Base-by-base conservation (phyloP, 2,113 vertebrate species). In the Perca schrenkii region DNA sequence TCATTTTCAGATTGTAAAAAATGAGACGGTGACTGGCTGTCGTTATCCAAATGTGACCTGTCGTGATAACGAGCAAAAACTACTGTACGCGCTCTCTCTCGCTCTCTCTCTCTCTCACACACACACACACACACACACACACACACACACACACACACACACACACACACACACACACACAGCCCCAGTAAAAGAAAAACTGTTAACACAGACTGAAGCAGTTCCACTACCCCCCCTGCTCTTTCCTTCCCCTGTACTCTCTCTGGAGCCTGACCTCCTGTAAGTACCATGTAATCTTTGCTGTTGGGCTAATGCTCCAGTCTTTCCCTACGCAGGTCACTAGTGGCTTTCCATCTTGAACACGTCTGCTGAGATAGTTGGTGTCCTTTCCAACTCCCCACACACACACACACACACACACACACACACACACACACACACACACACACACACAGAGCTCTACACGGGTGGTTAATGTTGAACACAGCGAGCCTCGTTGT, bases 271-370 rank as follows among this genome's bases (percentile, higher is more conserved):
- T 83, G 89, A 73, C 86, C 74, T 70, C 67, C 57, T 80, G 79
- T 90, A 93, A 93, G 84, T 52, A 91, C 86, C 83, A 66, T 92
- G 91, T 93, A 93, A 94, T 93, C 94, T 92, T 71, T 82, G 86
- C 85, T 82, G 77, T 73, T 86, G 34, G 46, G 89, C 88, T 93
- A 86, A 93, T 91, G 78, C 86, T 73, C 64, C 57, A 65, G 85
- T 88, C 87, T 79, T 79, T 68, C 65, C 68, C 75, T 61, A 54
- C 72, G 40, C 80, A 74, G 92, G 90, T 93, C 91, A 93, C 85
- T 77, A 73, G 65, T 87, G 88, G 90, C 88, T 94, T 92, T 83
- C 88, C 80, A 86, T 89, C 86, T 82, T 68, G 77, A 88, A 86
- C 91, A 88, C 10, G 79, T 93, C 88, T 82, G 70, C 77, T 71